Conservation (phyloP, 2,113 vertebrate species). For the Pluvianellus socialis region DNA sequence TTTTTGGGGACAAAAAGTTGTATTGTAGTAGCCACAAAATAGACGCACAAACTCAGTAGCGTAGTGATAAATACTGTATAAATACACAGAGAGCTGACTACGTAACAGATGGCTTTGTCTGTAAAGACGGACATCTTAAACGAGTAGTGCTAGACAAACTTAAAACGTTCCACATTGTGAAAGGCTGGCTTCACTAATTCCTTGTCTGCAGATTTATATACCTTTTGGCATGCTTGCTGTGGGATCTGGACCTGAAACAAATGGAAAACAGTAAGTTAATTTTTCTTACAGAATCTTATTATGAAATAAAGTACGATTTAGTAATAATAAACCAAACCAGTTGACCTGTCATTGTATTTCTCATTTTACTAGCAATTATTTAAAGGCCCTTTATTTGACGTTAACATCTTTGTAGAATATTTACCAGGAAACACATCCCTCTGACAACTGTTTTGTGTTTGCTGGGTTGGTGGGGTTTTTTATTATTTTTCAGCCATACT, state of each 20-base stretch:
- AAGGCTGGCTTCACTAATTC: neutral
- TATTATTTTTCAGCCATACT: neutral
- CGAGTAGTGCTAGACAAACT: neutral
- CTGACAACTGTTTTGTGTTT: neutral
- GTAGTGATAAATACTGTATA: neutral
- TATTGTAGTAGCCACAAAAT: neutral
- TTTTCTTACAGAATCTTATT: slow-evolving; percentile 6
- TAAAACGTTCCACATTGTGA: neutral
- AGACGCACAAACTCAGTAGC: neutral
- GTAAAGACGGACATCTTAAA: neutral
- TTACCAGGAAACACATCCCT: neutral
- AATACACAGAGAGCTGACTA: neutral
- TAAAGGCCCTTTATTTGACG: neutral
- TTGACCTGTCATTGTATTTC: neutral
- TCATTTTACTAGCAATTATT: neutral
- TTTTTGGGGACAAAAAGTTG: neutral
- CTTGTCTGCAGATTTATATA: slow-evolving; percentile 33
- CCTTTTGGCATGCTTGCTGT: slow-evolving; percentile 84
- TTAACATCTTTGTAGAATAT: neutral
- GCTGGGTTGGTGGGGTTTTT: too few species aligned
- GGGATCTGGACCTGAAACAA: slow-evolving; percentile 79
- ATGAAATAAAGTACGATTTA: neutral
- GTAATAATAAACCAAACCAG: neutral
- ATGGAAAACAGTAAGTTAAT: slow-evolving; percentile 10
- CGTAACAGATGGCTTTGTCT: neutral